A percentile compares a stretch with the other conserved stretches of the same genome.
Evolutionary conservation across 2,888 invertebrate genomes (phyloP).

Genomic region (Dryadula phaetusa): DNA sequence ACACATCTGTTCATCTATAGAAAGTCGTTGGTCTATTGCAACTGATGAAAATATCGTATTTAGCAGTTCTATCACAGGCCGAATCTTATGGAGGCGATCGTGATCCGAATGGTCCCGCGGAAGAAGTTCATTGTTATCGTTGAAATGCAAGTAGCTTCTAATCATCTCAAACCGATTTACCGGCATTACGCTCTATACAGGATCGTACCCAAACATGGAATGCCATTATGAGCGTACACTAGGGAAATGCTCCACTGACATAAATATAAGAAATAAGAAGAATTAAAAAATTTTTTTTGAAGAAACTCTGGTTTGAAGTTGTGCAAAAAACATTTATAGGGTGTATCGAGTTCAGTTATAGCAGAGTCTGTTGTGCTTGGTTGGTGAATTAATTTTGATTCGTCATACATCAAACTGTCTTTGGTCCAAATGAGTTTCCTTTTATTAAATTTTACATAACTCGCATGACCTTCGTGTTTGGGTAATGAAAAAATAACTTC

Average conservation of each 20-base stretch:
- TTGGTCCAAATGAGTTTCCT: slow-evolving; percentile 47
- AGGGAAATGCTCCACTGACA: slow-evolving; percentile 48
- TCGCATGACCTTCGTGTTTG: slow-evolving; percentile 45
- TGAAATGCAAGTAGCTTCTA: slow-evolving; percentile 51
- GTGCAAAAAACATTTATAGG: slow-evolving; percentile 47
- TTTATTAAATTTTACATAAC: slow-evolving; percentile 46
- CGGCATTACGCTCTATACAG: too few species aligned
- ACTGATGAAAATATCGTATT: slow-evolving; percentile 52
- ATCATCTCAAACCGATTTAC: slow-evolving; percentile 47
- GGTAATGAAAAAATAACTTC: slow-evolving; percentile 45
- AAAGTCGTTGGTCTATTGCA: slow-evolving; percentile 52
- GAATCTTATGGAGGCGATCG: slow-evolving; percentile 50
- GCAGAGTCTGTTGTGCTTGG: too few species aligned
- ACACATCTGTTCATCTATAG: slow-evolving; percentile 53
- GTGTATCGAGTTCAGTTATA: too few species aligned
- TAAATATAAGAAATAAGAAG: slow-evolving; percentile 46
- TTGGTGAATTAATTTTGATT: slow-evolving; percentile 43
- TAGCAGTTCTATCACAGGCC: slow-evolving; percentile 52
- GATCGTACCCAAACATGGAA: slow-evolving; percentile 43
- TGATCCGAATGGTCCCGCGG: slow-evolving; percentile 47
- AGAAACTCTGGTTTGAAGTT: slow-evolving; percentile 45
- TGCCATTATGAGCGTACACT: slow-evolving; percentile 48
- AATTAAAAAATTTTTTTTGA: too few species aligned
- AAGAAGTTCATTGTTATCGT: slow-evolving; percentile 50
- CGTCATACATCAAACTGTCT: slow-evolving; percentile 41